Conservation (phyloP, 2,888 invertebrate species). For the Drosophila borealis region DNA sequence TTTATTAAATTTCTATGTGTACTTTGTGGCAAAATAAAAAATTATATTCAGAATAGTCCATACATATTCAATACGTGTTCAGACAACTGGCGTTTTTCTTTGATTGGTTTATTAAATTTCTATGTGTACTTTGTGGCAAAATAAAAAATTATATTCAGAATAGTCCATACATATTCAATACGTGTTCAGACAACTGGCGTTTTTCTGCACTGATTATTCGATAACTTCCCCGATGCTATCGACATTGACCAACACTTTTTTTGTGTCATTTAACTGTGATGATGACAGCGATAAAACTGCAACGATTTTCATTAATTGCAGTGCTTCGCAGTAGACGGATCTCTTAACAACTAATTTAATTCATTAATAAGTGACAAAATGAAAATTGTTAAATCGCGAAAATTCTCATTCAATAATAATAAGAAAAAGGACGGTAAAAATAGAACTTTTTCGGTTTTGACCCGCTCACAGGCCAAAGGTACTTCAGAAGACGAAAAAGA, state of each 20-base stretch:
- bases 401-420: background rate
- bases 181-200: background rate
- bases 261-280: background rate
- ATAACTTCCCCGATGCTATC: background rate
- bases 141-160: background rate
- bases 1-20: background rate
- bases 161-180: too few species aligned
- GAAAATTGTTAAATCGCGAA: background rate
- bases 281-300: background rate
- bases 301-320: background rate
- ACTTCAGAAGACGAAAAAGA: too few species aligned
- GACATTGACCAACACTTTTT: conserved; percentile 1
- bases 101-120: background rate
- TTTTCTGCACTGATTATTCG: background rate
- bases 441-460: background rate
- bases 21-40: background rate
- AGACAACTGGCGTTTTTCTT: background rate
- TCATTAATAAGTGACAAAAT: background rate
- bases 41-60: background rate
- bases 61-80: too few species aligned
- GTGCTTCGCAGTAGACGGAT: background rate
- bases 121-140: background rate
- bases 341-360: background rate
- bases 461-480: background rate
- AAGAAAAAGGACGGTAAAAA: background rate